Evolutionary conservation across 1,140 invertebrate genomes (phyloP), one percentile per base, ranked within the genome.

Genomic region (Scylla paramamosain): DNA sequence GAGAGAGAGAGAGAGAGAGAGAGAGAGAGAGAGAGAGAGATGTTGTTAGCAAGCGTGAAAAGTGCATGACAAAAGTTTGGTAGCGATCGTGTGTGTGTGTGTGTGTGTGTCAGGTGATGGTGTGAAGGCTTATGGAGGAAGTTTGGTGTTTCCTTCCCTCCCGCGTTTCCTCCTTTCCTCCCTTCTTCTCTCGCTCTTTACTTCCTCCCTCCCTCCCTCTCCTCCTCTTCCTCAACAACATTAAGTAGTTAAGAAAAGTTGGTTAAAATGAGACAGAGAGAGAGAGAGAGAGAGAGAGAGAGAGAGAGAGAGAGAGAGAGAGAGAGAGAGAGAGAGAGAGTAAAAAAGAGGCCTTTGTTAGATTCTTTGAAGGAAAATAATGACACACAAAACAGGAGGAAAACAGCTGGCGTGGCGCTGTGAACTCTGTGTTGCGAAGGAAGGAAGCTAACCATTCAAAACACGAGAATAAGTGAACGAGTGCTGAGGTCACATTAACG

Each of bases 1-100:
- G 67, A 77, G 67, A 77, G 67, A 77, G 67, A 77, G 67, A 77
- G 67, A 77, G 25, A 77, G 67, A n/a, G 67, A 77, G 67, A 77
- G 67, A 77, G 67, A 77, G 67, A 77, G 67, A 77, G 67, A 77
- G 67, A 77, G 67, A 77, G 67, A 77, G 67, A 77, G 20, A 77
- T 20, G 8, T n/a, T 77, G 67, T 77, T 77, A 77, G n/a, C 20
- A 77, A n/a, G n/a, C 2, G 16, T 77, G 25, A 77, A 77, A 77
- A 77, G n/a, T 77, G 67, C n/a, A 77, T n/a, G 25, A 77, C 67
- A 12, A 25, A 77, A 77, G 67, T 77, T 77, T n/a, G 67, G 0
- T 25, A 0, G n/a, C 25, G 67, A 20, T 12, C 20, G 67, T 77
- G 67, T 77, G 67, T 77, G 67, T 77, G 67, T 77, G 67, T 77